Evolutionary conservation across 2,113 vertebrate genomes (phyloP), one percentile per base, ranked within the genome.

Genomic region (Spea multiplicata): DNA sequence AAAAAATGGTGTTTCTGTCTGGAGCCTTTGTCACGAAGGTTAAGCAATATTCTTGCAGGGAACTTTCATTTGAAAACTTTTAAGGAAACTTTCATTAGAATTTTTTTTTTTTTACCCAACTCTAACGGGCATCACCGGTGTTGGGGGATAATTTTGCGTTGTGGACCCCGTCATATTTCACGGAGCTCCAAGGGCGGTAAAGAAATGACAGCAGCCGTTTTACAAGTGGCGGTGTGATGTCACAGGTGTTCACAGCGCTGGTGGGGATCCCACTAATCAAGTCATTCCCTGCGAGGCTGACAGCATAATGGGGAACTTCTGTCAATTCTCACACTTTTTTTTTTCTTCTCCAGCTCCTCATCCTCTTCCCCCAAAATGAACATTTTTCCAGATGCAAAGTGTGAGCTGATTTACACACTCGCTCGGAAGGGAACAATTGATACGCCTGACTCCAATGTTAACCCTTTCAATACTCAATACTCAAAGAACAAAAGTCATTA

Each of bases 341-440:
- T 9, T 10, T 59, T 53, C 50, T n/a, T 59, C 14, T 12, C 12
- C 6, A 2, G 3, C 61, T 66, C 68, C 65, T 81, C 70, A 59
- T 30, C 5, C 0, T 79, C 14, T n/a, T 44, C 5, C 16, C 55
- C 50, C 30, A 30, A 50, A 82, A 57, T 2, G 3, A 64, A 2
- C 49, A 14, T 3, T 5, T 83, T 81, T 49, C 52, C 53, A 57
- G 67, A 55, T 8, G 48, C 59, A 30, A 74, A 76, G 68, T 45
- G 30, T 59, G 49, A 82, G 47, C 52, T 71, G 55, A 68, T 16
- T 1, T 66, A 6, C 46, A 50, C 59, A 48, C 72, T 64, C 14
- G 14, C 45, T 61, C 45, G 73, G 73, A 65, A 74, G 73, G 4
- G 59, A 44, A 46, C 14, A 49, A 49, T 17, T 47, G 47, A 68